These are phyloP conservation scores for Gasterosteus nipponicus DNA, from an alignment of 2,113 vertebrate genomes.

Conservation along the genomic window DNA sequence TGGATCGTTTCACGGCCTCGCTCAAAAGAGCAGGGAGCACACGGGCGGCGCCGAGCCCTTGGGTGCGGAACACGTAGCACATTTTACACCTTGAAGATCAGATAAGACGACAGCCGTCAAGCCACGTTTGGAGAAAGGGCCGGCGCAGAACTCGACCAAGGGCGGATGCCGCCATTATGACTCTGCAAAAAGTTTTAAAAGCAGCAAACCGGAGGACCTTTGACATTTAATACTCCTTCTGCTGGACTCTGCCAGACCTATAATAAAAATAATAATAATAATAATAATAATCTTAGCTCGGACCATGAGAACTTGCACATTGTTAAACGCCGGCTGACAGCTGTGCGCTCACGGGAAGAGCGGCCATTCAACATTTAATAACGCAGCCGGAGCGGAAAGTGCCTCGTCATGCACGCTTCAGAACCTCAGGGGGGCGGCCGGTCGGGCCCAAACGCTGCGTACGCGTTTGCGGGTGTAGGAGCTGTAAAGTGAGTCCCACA, in stretches of 20 bases:
- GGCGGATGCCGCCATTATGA: not conserved
- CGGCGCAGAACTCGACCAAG: not conserved
- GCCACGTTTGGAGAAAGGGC: slow-evolving; percentile 23
- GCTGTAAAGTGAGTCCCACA: slow-evolving; percentile 70
- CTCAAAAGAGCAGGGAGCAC: slow-evolving; percentile 22
- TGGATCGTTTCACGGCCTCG: slow-evolving; percentile 43
- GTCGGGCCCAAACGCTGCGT: not conserved
- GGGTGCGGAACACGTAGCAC: slow-evolving; percentile 50
- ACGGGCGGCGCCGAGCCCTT: slow-evolving; percentile 44
- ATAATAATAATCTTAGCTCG: slow-evolving; percentile 1
- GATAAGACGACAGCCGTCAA: slow-evolving; percentile 29
- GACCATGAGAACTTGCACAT: slow-evolving; percentile 21
- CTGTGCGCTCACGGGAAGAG: slow-evolving; percentile 34
- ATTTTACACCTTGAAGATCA: slow-evolving; percentile 52
- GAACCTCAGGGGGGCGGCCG: slow-evolving; percentile 37
- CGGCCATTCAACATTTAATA: slow-evolving; percentile 37
- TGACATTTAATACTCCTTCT: slow-evolving; percentile 17
- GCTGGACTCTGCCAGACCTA: not conserved
- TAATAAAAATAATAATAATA: slow-evolving; percentile 1
- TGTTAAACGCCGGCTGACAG: slow-evolving; percentile 31
- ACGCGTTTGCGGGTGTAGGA: slow-evolving; percentile 62
- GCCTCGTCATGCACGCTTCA: slow-evolving; percentile 46
- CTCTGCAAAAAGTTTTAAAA: slow-evolving; percentile 19
- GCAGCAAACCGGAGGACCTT: slow-evolving; percentile 7
- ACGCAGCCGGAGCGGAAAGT: slow-evolving; percentile 38